phyloP scores from a whole-genome alignment of 2,113 vertebrate genomes.

The Oreochromis spilurus region DNA sequence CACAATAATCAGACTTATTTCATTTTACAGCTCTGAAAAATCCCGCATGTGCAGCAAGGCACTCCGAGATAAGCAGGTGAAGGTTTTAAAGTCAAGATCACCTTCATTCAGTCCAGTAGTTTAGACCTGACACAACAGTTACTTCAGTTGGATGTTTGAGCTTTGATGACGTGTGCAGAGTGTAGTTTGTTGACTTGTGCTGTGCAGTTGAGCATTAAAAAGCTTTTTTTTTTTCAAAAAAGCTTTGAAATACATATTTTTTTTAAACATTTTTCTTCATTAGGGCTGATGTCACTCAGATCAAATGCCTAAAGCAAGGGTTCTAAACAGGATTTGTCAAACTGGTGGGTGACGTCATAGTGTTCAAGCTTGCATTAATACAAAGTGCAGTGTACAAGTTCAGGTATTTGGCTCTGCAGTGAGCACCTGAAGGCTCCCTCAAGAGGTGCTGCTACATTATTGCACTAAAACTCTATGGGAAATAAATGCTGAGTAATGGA shows the following conservation, averaged over 20 bases:
- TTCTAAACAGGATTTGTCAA: not conserved
- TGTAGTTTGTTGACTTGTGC: not conserved
- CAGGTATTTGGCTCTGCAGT: not conserved
- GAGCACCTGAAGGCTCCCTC: not conserved
- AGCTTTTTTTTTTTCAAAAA: not conserved
- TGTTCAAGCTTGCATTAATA: not conserved
- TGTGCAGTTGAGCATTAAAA: not conserved
- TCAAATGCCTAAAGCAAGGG: not conserved
- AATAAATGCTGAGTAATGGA: fast-evolving
- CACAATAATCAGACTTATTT: not conserved
- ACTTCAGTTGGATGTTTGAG: not conserved
- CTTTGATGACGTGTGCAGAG: not conserved
- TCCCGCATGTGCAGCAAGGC: not conserved
- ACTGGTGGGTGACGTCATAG: not conserved
- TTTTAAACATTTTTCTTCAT: not conserved
- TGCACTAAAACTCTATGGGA: not conserved
- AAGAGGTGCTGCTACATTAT: not conserved
- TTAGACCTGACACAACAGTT: not conserved
- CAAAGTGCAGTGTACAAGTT: not conserved
- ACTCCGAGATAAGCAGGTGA: fast-evolving
- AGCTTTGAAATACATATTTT: not conserved
- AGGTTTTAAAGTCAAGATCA: fast-evolving
- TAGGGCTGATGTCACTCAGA: fast-evolving
- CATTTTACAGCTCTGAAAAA: not conserved
- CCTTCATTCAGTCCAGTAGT: not conserved